Base-by-base conservation (phyloP, 2,888 invertebrate species). In the Achlya flavicornis region DNA sequence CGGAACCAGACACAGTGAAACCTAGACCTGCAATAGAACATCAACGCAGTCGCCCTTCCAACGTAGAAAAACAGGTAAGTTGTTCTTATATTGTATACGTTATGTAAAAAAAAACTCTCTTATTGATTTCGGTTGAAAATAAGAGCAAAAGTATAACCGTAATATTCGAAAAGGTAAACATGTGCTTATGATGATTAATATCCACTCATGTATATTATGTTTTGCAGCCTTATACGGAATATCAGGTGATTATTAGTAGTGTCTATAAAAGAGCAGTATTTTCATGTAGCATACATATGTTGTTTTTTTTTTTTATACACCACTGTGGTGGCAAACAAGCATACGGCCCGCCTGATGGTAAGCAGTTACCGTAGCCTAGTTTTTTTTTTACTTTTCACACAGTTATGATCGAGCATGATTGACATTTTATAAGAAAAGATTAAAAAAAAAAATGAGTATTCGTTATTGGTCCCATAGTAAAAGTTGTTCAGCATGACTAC, bases 1-100 rank as follows among this genome's bases (percentile, higher is more conserved):
- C 78, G 1, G 91, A 91, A 71, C 77, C 89, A 12, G 94, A 92
- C 41, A 53, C 83, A 0, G 73, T 85, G 62, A 90, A 93, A 76
- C 83, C 83, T 10, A 88, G 92, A 71, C 69, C 87, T 3, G 67
- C 78, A 1, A 63, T 91, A 5, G 94, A 93, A 61, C 91, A 88
- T 62, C 92, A 92, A 70, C 88, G 93, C 58, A 91, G 88, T 64
- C 85, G 93, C 32, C 93, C 92, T 1, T 89, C 88, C 14, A 94
- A 97, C 68, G 97, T 97, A 89, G 97, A 97, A 81, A 98, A 98
- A 90, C 97, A 98, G 96, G 97, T 97, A 91, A 90, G 16, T 26
- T 16, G n/a, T 3, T 14, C 26, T 46, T n/a, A 38, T 38, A 35
- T 35, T 35, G 35, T 35, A 7, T 26, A 26, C 26, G 26, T 26